phyloP scores from a whole-genome alignment of 2,797 vertebrate genomes.

The Cryptoprocta ferox region DNA sequence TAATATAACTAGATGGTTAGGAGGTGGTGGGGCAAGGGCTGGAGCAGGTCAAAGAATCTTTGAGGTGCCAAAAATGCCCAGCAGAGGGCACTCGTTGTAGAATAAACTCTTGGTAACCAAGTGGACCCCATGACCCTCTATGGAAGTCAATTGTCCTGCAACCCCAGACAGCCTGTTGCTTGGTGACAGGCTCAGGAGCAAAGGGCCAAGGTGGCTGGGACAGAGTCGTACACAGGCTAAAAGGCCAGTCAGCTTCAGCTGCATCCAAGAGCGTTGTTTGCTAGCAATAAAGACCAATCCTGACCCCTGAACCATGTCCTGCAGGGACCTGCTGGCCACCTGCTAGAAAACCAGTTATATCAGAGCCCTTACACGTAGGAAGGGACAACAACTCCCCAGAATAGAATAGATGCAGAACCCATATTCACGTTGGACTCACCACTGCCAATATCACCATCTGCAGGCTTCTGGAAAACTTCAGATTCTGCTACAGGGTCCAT shows the following conservation, averaged over 20 bases:
- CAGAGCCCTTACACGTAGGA: background rate
- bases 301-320: background rate
- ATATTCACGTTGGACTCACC: background rate
- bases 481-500: background rate
- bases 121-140: background rate
- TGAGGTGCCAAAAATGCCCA: slow-evolving; percentile 63
- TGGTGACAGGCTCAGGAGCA: background rate
- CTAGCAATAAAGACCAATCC: background rate
- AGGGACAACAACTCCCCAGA: slow-evolving; percentile 38
- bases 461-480: slow-evolving; percentile 31
- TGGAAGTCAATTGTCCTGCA: background rate
- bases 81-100: slow-evolving; percentile 52
- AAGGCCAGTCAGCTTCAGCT: background rate
- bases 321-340: background rate
- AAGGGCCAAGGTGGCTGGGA: background rate
- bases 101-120: background rate
- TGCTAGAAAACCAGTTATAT: background rate
- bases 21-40: background rate
- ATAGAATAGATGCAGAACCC: slow-evolving; percentile 9
- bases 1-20: background rate
- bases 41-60: background rate
- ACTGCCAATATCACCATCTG: slow-evolving; percentile 46
- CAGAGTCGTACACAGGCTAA: background rate
- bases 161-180: background rate
- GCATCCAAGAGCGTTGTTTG: background rate